Conservation (phyloP, 2,888 invertebrate species). For the Poecilus cupreus region DNA sequence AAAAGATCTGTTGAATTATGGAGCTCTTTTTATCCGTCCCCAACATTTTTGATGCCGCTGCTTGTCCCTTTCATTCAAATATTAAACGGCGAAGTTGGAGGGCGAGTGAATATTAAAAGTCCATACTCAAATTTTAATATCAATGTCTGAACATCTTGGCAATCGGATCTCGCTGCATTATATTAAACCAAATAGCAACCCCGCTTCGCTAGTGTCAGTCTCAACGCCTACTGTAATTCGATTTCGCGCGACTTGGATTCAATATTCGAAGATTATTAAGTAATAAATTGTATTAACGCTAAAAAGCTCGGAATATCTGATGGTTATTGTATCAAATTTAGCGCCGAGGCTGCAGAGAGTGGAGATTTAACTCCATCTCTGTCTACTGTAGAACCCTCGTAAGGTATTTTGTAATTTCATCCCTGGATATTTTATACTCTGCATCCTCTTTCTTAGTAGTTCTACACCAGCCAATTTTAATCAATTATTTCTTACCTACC, state of each 20-base stretch:
- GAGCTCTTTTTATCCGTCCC: background rate
- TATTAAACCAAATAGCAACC: slow-evolving; percentile 10
- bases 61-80: too few species aligned
- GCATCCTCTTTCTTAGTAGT: too few species aligned
- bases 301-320: slow-evolving; percentile 30
- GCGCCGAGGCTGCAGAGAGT: background rate
- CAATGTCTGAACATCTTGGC: background rate
- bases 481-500: too few species aligned
- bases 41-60: background rate
- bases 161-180: background rate
- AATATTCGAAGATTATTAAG: slow-evolving; percentile 53
- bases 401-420: too few species aligned
- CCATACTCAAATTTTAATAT: slow-evolving; percentile 6
- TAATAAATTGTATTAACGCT: slow-evolving; percentile 53
- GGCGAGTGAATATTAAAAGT: slow-evolving; percentile 7
- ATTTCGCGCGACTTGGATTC: slow-evolving; percentile 19
- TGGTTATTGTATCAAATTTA: slow-evolving; percentile 20
- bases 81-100: too few species aligned
- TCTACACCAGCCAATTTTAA: too few species aligned
- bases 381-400: too few species aligned
- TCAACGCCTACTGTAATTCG: background rate
- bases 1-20: background rate
- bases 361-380: background rate
- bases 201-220: background rate
- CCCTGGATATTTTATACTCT: too few species aligned